phyloP scores from a whole-genome alignment of 2,113 vertebrate genomes.

The Boulengeromyrus knoepffleri region DNA sequence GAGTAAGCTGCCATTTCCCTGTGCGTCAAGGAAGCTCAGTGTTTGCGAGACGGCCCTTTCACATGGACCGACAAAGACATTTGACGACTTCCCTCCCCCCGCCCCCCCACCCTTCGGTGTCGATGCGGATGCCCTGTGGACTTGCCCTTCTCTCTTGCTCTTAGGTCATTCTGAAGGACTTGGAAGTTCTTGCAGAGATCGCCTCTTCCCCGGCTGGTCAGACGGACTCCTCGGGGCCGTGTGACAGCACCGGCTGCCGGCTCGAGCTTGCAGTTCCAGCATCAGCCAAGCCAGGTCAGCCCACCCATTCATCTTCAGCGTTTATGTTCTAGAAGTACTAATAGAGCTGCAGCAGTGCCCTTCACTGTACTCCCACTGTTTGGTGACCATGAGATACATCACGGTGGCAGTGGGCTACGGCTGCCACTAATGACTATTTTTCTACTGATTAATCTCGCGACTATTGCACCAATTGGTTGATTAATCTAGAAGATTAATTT shows the following conservation, averaged over 20 bases:
- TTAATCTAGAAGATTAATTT: too few species aligned
- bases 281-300: slow-evolving; percentile 46
- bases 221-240: slow-evolving; percentile 55
- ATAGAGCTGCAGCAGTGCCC: neutral
- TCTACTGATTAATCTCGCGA: too few species aligned
- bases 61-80: neutral
- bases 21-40: too few species aligned
- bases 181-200: slow-evolving; percentile 92
- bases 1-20: neutral
- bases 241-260: slow-evolving; percentile 55
- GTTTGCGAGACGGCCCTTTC: neutral
- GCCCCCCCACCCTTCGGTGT: neutral
- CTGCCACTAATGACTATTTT: too few species aligned
- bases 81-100: neutral
- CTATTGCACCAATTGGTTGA: too few species aligned
- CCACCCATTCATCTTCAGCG: slow-evolving; percentile 15
- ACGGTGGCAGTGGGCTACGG: neutral
- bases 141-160: neutral
- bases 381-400: neutral
- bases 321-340: neutral
- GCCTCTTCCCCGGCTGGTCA: slow-evolving; percentile 95
- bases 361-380: neutral
- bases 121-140: neutral
- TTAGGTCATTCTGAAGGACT: slow-evolving; percentile 92
- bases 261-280: slow-evolving; percentile 71